Base-by-base conservation (phyloP, 2,797 vertebrate genomes). In the Sternotherus odoratus region DNA sequence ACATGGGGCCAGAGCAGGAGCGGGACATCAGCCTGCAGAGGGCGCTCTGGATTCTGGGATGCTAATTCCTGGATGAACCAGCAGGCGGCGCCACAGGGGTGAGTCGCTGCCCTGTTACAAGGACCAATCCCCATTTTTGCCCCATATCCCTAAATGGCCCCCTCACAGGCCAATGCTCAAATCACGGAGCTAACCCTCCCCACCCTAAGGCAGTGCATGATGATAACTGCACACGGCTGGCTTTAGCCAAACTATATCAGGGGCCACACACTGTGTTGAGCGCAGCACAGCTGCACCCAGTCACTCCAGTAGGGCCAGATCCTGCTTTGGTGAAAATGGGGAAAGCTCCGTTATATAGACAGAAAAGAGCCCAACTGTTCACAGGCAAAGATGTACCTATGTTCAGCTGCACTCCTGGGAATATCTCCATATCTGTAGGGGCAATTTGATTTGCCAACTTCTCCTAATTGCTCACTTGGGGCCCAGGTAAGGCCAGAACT, bases 271-370 rank as follows among this genome's bases (percentile, higher is more conserved):
- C 79, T 33, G 54, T 12, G 1, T 4, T 15, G 21, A 2, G 0
- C 9, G 12, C 54, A 36, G 39, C 82, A 13, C 0, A 0, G 33
- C 30, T 16, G 10, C 0, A 0, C 6, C 30, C 4, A 2, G 6
- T 23, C 60, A 15, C 21, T 74, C 28, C 24, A 77, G 23, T n/a
- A 36, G 33, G 49, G 77, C 74, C 12, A 75, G 86, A 82, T n/a
- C 48, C 16, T 84, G 0, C 0, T 17, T 54, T 82, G 54, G 10
- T 19, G 33, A 1, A 0, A 0, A 4, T 23, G n/a, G n/a, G 79
- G 74, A 5, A 2, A 39, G 51, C 90, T 10, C 56, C 6, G 1
- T 12, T 33, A 6, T 8, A 74, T 48, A 56, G 51, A 26, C 60
- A 85, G 16, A 30, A 13, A 88, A 86, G 66, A 90, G 49, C 28